Percentiles rank a stretch among this genome's conserved stretches.
phyloP scores from a whole-genome alignment of 2,113 vertebrate genomes.

The Fregata magnificens region DNA sequence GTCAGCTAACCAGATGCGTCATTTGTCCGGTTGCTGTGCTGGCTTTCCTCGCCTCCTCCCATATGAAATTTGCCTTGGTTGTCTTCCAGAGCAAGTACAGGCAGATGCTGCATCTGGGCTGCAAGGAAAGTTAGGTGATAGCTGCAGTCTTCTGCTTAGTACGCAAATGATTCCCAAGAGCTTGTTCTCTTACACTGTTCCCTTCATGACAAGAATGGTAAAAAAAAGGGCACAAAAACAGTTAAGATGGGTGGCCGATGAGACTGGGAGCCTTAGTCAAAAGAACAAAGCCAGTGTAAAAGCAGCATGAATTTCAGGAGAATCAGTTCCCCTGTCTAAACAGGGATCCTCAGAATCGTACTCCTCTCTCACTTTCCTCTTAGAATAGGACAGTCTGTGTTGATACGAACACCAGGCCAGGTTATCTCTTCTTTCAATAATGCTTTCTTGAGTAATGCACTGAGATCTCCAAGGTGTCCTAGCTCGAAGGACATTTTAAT shows the following conservation, averaged over 20 bases:
- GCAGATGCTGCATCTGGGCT: neutral
- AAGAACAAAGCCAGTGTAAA: neutral
- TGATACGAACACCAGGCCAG: neutral
- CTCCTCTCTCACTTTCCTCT: neutral
- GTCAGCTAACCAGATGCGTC: neutral
- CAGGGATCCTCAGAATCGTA: neutral
- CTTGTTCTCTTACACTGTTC: neutral
- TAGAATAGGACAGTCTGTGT: neutral
- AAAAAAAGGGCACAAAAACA: neutral
- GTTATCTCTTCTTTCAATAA: neutral
- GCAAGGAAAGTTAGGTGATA: neutral
- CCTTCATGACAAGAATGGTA: neutral
- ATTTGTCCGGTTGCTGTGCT: neutral
- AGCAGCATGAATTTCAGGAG: neutral
- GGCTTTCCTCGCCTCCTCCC: neutral
- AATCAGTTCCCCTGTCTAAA: neutral
- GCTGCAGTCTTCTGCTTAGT: neutral
- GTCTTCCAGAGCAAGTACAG: neutral
- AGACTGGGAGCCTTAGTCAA: neutral
- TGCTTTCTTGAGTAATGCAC: neutral
- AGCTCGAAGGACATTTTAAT: neutral
- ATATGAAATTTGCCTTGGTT: neutral
- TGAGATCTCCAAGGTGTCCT: neutral
- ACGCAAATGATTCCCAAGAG: neutral
- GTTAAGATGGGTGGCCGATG: neutral